These are phyloP conservation scores for Gymnogyps californianus DNA, from an alignment of 2,113 vertebrate species.

Conservation along the genomic window DNA sequence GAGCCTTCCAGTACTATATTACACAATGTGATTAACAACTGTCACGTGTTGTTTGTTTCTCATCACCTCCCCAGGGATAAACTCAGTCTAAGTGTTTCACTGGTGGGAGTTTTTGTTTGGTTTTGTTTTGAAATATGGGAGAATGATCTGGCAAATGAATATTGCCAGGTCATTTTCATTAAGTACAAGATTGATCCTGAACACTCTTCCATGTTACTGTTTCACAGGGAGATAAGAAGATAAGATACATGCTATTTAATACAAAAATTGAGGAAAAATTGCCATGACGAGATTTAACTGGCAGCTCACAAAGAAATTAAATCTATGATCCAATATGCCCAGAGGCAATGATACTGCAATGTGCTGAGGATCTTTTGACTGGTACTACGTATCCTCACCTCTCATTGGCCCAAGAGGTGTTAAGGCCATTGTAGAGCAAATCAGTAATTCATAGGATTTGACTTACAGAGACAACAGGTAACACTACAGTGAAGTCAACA, in stretches of 20 bases:
- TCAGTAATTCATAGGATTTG: background rate
- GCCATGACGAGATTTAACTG: background rate
- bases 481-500: background rate
- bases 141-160: background rate
- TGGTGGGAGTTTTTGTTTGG: background rate
- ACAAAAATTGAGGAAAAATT: background rate
- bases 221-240: background rate
- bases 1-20: background rate
- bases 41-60: slow-evolving; percentile 17
- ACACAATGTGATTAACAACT: background rate
- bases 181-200: slow-evolving; percentile 4
- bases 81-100: background rate
- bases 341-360: background rate
- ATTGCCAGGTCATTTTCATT: slow-evolving; percentile 25
- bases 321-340: background rate
- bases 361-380: background rate
- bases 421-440: background rate
- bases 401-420: background rate
- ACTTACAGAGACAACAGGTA: background rate
- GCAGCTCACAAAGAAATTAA: background rate
- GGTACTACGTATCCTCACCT: background rate
- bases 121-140: background rate
- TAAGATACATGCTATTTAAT: background rate
- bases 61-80: slow-evolving; percentile 39
- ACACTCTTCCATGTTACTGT: background rate